Evolutionary conservation across 2,113 vertebrate genomes (phyloP).

Genomic region (Cranoglanis bouderius): DNA sequence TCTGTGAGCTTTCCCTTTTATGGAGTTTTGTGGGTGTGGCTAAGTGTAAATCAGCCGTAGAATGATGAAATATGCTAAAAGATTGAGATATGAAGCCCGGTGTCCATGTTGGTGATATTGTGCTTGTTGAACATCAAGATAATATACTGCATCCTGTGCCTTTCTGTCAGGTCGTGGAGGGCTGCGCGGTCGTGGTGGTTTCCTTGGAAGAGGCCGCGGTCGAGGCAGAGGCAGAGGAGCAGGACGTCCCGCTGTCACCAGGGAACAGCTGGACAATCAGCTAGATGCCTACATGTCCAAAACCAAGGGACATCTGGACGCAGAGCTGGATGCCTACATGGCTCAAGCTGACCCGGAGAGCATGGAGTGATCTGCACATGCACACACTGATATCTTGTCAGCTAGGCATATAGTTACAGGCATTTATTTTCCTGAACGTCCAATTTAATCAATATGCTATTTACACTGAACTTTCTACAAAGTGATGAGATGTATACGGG

Average conservation of each 20-base stretch:
- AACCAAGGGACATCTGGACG: constrained; percentile 95
- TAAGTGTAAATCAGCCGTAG: background rate
- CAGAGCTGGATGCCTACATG: constrained; percentile 97
- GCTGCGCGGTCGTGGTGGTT: constrained; percentile 84
- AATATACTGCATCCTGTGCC: background rate
- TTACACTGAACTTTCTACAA: constrained; percentile 24
- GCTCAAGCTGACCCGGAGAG: constrained; percentile 91
- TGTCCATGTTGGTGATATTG: background rate
- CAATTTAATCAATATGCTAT: constrained; percentile 12
- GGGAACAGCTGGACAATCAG: constrained; percentile 97
- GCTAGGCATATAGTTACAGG: background rate
- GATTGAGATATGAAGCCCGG: background rate
- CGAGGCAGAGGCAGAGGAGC: constrained; percentile 84
- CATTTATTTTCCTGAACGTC: background rate
- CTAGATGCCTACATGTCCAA: constrained; percentile 98
- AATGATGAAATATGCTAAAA: background rate
- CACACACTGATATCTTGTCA: constrained; percentile 5
- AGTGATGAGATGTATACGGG: background rate
- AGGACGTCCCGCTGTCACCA: constrained; percentile 77
- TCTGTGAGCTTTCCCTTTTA: background rate
- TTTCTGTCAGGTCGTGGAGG: constrained; percentile 80
- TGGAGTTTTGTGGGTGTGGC: background rate
- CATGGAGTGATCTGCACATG: constrained; percentile 75
- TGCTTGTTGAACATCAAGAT: background rate
- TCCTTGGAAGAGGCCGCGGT: constrained; percentile 77